Conservation (phyloP, 2,113 vertebrate genomes). For the Psilopsiagon aymara region DNA sequence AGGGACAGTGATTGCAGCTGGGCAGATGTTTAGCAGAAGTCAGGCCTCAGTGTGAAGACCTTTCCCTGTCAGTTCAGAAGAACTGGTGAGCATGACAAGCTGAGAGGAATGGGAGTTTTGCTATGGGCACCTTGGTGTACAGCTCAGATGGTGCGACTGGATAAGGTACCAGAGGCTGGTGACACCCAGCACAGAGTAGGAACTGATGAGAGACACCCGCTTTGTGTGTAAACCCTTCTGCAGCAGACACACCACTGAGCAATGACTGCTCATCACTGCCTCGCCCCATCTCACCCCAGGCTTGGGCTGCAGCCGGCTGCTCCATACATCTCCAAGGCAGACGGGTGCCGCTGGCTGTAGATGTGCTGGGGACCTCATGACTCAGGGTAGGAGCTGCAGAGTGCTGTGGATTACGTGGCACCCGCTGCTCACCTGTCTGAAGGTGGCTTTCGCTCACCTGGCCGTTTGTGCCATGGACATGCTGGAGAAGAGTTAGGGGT, state of each 20-base stretch:
- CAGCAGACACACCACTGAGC: not conserved
- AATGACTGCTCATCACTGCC: not conserved
- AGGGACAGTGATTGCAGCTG: not conserved
- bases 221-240: not conserved
- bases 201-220: not conserved
- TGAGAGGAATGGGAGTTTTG: not conserved
- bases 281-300: accelerated
- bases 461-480: not conserved
- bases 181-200: not conserved
- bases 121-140: accelerated
- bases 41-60: not conserved
- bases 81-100: not conserved
- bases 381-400: not conserved
- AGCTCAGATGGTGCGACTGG: not conserved
- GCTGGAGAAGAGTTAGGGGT: accelerated
- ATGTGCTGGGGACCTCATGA: not conserved
- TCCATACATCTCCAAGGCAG: not conserved
- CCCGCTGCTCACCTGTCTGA: not conserved
- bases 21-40: not conserved
- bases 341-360: not conserved
- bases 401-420: accelerated
- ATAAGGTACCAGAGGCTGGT: not conserved
- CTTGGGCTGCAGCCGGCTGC: not conserved
- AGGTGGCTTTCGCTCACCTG: not conserved
- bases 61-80: not conserved